A percentile compares a stretch with the other conserved stretches of the same genome.
Evolutionary conservation across 2,888 invertebrate species (phyloP).

Genomic region (Cryptocephalus moraei): DNA sequence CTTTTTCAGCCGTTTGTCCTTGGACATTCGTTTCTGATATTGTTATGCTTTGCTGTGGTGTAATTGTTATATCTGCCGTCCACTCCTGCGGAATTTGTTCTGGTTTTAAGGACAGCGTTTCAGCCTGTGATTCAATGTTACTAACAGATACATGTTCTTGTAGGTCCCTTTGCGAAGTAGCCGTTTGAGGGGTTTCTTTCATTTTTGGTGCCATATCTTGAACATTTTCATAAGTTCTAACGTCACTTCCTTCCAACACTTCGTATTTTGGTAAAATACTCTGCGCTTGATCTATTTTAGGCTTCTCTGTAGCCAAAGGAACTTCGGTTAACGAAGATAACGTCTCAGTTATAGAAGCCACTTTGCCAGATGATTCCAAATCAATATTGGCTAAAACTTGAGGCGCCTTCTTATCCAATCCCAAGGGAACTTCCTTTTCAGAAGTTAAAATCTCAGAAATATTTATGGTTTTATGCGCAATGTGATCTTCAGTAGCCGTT

Average conservation of each 20-base stretch:
- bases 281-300: conserved; percentile 10
- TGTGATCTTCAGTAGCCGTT: conserved; percentile 18
- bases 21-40: conserved; percentile 34
- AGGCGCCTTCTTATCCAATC: conserved; percentile 2
- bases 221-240: conserved; percentile 18
- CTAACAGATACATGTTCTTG: conserved; percentile 36
- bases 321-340: conserved; percentile 33
- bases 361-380: conserved; percentile 25
- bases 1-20: conserved; percentile 34
- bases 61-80: conserved; percentile 27
- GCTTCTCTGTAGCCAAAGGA: conserved; percentile 13
- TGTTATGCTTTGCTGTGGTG: conserved; percentile 31
- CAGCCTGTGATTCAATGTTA: conserved; percentile 23
- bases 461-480: conserved; percentile 14
- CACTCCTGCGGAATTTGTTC: conserved; percentile 21
- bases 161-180: conserved; percentile 32
- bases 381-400: conserved; percentile 25
- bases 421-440: conserved; percentile 17
- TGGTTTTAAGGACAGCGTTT: conserved; percentile 14
- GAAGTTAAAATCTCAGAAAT: conserved; percentile 18
- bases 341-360: conserved; percentile 30
- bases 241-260: conserved; percentile 11
- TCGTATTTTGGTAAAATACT: conserved; percentile 9
- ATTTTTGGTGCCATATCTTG: conserved; percentile 22
- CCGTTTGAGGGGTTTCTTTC: conserved; percentile 22